Evolutionary conservation across 2,797 vertebrate species (phyloP), one percentile per base, ranked within the genome.

Genomic region (Setipinna tenuifilis): DNA sequence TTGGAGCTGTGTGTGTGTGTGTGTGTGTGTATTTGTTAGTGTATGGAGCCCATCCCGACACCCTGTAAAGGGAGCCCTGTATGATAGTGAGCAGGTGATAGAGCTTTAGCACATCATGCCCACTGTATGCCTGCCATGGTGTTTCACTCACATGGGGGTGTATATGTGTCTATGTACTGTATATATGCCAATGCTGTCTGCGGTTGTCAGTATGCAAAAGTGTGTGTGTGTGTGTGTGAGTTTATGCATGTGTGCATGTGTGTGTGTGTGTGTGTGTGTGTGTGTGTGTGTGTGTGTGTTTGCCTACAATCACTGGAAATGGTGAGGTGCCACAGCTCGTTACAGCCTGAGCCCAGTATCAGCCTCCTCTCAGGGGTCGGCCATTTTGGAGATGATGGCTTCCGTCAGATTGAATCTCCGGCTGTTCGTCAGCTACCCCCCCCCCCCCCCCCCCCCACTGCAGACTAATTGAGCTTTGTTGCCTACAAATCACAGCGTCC

Each of bases 381-480:
- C 21, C 44, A 50, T 57, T 50, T 59, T 54, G 61, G 58, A 58
- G 80, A n/a, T 44, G n/a, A 9, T 84, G 89, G 92, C 89, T 89
- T 91, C 89, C 87, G 87, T 92, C 89, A 91, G 89, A 90, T 93
- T 90, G 85, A 90, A 92, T 93, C 92, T 88, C 85, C 87, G 89
- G 86, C 88, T 86, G 84, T 92, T 90, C 89, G 93, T 90, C 84
- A 86, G 78, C 88, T 87, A 48, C 4, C 46, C 3, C 46, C 46
- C 46, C 46, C 3, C 3, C n/a, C n/a, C n/a, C n/a, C 2, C 17
- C 90, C 91, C 83, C 88, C 87, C 89, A 93, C 90, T 92, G 48
- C 90, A 87, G 90, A 89, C 88, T 94, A 92, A 95, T 93, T 94
- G 92, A 92, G 91, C 92, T 90, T 90, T 91, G 90, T 91, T 90